These are phyloP conservation scores for Pycnomerus fuliginosus DNA, from an alignment of 2,888 invertebrate genomes.

Conservation along the genomic window DNA sequence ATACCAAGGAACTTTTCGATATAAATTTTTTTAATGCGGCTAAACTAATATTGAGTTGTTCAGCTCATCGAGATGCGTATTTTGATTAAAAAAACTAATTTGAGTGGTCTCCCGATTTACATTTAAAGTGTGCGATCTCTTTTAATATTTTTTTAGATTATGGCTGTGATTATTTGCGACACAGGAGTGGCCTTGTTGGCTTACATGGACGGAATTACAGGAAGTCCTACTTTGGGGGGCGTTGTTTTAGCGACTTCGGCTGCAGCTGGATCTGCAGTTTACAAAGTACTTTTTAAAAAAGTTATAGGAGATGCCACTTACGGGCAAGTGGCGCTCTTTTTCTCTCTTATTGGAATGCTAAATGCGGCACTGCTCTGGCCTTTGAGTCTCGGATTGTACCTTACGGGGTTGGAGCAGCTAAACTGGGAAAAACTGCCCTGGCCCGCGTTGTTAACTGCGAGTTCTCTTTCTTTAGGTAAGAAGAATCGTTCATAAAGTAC, in stretches of 20 bases:
- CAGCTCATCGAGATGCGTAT: no score
- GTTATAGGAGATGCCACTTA: conserved; percentile 91
- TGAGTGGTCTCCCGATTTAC: no score
- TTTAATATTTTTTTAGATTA: conserved; percentile 65
- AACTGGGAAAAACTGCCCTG: conserved; percentile 85
- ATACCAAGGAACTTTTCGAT: no score
- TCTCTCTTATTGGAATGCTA: conserved; percentile 85
- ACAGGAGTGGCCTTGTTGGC: conserved; percentile 91
- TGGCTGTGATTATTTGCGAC: conserved; percentile 91
- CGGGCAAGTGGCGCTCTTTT: conserved; percentile 90
- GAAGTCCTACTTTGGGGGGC: conserved; percentile 85
- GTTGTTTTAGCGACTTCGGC: conserved; percentile 88
- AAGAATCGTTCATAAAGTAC: not conserved
- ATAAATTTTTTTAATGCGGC: no score
- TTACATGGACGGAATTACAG: conserved; percentile 94
- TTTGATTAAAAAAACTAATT: conserved; percentile 1
- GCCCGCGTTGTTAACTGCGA: conserved; percentile 78
- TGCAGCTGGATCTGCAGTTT: conserved; percentile 90
- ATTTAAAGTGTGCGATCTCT: no score
- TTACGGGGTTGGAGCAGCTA: conserved; percentile 83
- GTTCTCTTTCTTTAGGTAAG: conserved; percentile 74
- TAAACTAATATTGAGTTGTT: no score
- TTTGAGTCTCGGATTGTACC: conserved; percentile 80
- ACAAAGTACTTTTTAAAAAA: conserved; percentile 92
- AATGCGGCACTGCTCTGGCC: conserved; percentile 91